Base-by-base conservation (phyloP, 2,797 vertebrate genomes). In the Hoplostethus mediterraneus region DNA sequence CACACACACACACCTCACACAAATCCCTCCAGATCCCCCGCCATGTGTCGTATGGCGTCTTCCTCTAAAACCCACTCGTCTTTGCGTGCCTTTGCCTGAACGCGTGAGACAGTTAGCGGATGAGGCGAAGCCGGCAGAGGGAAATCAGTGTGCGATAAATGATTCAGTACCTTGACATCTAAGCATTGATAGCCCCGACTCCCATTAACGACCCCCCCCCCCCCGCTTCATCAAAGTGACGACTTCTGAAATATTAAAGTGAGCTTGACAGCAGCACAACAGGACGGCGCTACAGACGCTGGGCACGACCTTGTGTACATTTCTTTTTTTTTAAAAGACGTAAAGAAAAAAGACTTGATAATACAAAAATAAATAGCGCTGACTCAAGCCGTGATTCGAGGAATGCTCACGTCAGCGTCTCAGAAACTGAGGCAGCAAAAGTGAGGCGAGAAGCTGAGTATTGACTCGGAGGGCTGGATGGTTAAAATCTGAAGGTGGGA, bases 211-310 rank as follows among this genome's bases (percentile, higher is more conserved):
- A 76, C 56, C 28, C 17, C 56, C 54, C 56, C 28, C 17, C 56
- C 54, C 71, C 40, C 3, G 63, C 69, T 70, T 66, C 64, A 77
- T 83, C 57, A 78, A 73, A 75, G 78, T 25, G 64, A 62, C 11
- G 30, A 30, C 42, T 40, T 56, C 59, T 78, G 68, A 82, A 82
- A 84, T 71, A 77, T 86, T 75, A 61, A 84, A 63, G 51, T 1
- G 7, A 60, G 52, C 48, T 53, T 0, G 33, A 65, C 71, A 16
- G 68, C 64, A 51, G 56, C 72, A 17, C 65, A 36, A 47, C 62
- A 44, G 21, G 21, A 21, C 25, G 3, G 10, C 33, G 57, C 13
- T 51, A 21, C 49, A 21, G 13, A 44, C 71, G 40, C 7, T 6
- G 49, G 17, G 40, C 66, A 11, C 1, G 30, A 62, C 59, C 59